Conservation (phyloP, 2,888 invertebrate genomes). For the Adineta ricciae region DNA sequence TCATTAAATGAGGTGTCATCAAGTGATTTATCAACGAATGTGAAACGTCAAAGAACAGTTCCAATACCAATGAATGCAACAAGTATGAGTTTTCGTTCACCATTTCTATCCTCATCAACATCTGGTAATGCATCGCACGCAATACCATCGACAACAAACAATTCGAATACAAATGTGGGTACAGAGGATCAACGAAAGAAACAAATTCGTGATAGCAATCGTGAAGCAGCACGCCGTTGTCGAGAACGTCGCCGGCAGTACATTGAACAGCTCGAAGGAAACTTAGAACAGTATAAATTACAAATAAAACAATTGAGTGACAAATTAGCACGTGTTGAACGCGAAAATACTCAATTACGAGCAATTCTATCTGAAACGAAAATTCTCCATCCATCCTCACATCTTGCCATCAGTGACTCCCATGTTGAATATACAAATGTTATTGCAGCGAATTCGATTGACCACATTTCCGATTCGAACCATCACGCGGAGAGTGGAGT, state of each 20-base stretch:
- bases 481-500: not conserved
- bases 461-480: not conserved
- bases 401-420: not conserved
- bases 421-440: not conserved
- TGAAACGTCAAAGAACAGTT: not conserved
- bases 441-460: not conserved
- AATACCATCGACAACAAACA: not conserved
- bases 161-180: not conserved
- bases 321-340: not conserved
- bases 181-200: not conserved
- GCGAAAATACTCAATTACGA: not conserved
- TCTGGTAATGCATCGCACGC: no score
- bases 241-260: slow-evolving; percentile 12
- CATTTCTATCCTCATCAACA: not conserved
- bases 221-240: slow-evolving; percentile 17
- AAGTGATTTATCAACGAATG: not conserved
- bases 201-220: slow-evolving; percentile 15
- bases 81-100: not conserved
- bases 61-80: not conserved
- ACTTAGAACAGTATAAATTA: not conserved
- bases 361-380: not conserved
- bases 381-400: not conserved
- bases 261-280: slow-evolving; percentile 1
- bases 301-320: not conserved
- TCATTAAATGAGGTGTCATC: not conserved